phyloP scores from a whole-genome alignment of 2,797 vertebrate genomes.

The Tragopan temminckii region DNA sequence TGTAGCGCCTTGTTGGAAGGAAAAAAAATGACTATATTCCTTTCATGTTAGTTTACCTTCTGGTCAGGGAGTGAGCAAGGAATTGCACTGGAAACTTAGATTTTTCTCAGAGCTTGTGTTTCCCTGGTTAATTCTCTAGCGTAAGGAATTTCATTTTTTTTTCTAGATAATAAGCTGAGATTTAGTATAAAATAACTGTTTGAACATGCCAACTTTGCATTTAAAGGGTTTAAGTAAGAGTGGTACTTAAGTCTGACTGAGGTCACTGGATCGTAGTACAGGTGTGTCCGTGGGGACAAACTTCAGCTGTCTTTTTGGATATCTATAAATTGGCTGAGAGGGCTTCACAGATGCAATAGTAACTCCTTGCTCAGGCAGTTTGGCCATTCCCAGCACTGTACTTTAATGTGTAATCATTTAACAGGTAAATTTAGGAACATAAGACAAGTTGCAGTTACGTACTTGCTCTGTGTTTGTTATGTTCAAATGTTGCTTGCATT shows the following conservation, averaged over 20 bases:
- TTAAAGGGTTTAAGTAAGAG: background rate
- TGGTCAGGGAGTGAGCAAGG: background rate
- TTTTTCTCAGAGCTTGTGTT: background rate
- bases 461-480: background rate
- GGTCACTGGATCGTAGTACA: background rate
- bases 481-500: background rate
- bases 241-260: background rate
- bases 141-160: background rate
- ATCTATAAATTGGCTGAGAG: rapidly evolving
- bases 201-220: rapidly evolving
- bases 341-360: background rate
- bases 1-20: background rate
- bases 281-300: rapidly evolving
- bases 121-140: background rate
- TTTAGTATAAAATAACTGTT: background rate
- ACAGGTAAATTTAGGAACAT: background rate
- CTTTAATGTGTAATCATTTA: background rate
- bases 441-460: rapidly evolving
- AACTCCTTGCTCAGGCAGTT: background rate
- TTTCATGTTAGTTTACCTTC: background rate
- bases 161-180: background rate
- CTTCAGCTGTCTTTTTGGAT: background rate
- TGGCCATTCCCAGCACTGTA: rapidly evolving
- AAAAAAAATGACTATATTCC: background rate
- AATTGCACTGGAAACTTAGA: background rate